Conservation (phyloP, 2,113 vertebrate genomes). For the Rhinopomastus cyanomelas region DNA sequence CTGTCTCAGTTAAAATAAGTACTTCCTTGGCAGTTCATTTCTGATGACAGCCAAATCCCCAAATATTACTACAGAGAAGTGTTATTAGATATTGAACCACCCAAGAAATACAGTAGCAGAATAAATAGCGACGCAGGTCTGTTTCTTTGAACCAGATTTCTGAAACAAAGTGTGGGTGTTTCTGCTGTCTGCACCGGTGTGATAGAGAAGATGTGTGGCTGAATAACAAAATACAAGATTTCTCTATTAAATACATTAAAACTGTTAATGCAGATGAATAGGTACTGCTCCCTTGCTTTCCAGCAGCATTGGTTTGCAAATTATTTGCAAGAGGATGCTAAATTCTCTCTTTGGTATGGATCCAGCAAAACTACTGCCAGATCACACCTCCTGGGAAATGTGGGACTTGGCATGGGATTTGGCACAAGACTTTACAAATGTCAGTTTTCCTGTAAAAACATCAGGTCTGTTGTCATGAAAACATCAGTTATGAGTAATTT, state of each 20-base stretch:
- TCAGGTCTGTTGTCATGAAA: constrained; percentile 24
- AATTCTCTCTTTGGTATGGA: neutral
- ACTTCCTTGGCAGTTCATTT: constrained; percentile 50
- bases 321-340: neutral
- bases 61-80: constrained; percentile 18
- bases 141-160: constrained; percentile 6
- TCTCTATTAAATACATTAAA: neutral
- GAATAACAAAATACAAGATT: neutral
- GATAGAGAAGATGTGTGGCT: neutral
- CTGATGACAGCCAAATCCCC: constrained; percentile 61
- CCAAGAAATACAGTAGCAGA: neutral
- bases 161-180: neutral
- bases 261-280: neutral
- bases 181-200: neutral
- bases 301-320: neutral
- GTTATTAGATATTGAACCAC: constrained; percentile 7
- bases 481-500: constrained; percentile 47
- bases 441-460: constrained; percentile 28
- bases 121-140: neutral
- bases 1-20: constrained; percentile 64
- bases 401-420: constrained; percentile 21
- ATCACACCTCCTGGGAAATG: constrained; percentile 10
- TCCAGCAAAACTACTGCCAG: neutral
- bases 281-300: neutral
- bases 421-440: constrained; percentile 9